Conservation (phyloP, 2,113 vertebrate species). For the Malaclemys terrapin region DNA sequence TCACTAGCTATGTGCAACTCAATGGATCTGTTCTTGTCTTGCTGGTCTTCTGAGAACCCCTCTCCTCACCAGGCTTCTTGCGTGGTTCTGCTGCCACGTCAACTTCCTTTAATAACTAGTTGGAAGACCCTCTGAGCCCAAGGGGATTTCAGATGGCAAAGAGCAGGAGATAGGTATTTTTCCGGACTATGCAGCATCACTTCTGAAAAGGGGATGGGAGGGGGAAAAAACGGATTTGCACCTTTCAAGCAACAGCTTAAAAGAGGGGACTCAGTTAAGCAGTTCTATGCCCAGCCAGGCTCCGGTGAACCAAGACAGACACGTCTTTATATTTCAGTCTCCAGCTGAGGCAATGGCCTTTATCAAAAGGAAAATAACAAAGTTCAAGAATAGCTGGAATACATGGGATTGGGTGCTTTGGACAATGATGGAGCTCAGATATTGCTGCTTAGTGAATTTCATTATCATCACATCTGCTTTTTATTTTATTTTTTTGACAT, state of each 20-base stretch:
- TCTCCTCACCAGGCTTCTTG: not conserved
- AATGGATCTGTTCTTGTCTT: not conserved
- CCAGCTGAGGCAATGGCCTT: conserved; percentile 35
- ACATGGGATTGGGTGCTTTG: conserved; percentile 2
- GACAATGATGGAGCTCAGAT: not conserved
- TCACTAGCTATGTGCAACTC: not conserved
- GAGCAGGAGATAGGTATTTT: not conserved
- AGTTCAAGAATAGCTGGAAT: conserved; percentile 39
- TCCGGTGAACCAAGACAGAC: conserved; percentile 20
- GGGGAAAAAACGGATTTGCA: conserved; percentile 1
- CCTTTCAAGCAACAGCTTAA: not conserved
- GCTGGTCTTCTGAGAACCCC: not conserved
- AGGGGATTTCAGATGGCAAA: not conserved
- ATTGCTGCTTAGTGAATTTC: not conserved
- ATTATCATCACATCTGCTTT: conserved; percentile 1
- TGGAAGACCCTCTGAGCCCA: not conserved
- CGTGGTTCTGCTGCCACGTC: not conserved
- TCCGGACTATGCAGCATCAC: not conserved
- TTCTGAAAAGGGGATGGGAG: not conserved
- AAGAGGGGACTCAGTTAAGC: not conserved
- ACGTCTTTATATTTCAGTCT: conserved; percentile 40
- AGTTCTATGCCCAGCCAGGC: not conserved
- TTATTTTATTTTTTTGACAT: not conserved
- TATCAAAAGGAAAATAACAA: conserved; percentile 41
- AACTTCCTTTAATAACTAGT: not conserved